Percentiles rank a stretch among this genome's conserved stretches.
These are phyloP conservation scores for Sporophila hypoxantha DNA, from an alignment of 2,113 vertebrate species.

Conservation along the genomic window DNA sequence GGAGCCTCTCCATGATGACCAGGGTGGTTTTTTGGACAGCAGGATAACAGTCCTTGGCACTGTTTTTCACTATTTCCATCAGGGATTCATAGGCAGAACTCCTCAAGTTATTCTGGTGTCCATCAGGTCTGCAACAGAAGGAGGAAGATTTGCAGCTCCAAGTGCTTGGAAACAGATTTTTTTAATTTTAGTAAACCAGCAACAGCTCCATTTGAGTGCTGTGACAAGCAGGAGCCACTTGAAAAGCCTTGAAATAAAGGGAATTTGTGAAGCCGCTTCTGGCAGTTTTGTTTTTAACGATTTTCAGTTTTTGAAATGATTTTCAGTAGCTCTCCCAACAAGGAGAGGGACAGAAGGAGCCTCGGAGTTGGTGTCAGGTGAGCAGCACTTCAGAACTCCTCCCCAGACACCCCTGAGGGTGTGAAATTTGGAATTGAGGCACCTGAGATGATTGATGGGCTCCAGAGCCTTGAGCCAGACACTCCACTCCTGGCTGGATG, in stretches of 20 bases:
- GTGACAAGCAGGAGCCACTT: neutral
- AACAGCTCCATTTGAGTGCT: neutral
- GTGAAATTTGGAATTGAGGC: neutral
- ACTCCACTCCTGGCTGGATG: neutral
- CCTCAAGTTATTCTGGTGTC: slow-evolving; percentile 96
- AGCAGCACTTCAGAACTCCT: neutral
- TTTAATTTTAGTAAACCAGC: neutral
- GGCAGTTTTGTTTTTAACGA: neutral
- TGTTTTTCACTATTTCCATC: slow-evolving; percentile 99
- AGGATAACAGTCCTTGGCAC: slow-evolving; percentile 97
- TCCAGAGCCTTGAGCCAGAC: neutral
- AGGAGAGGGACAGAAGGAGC: neutral
- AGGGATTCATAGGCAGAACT: slow-evolving; percentile 95
- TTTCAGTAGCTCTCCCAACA: neutral
- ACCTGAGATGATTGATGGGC: neutral
- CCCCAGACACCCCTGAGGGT: neutral
- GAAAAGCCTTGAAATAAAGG: neutral
- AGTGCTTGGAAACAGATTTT: neutral
- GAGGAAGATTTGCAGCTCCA: neutral
- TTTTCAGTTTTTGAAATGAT: neutral
- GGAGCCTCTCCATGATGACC: slow-evolving; percentile 96
- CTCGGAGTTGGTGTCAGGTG: neutral
- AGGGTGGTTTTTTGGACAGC: slow-evolving; percentile 96
- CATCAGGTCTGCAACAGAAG: slow-evolving; percentile 80
- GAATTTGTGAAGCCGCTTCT: neutral